phyloP scores from a whole-genome alignment of 2,113 vertebrate species.

The Theropithecus gelada region DNA sequence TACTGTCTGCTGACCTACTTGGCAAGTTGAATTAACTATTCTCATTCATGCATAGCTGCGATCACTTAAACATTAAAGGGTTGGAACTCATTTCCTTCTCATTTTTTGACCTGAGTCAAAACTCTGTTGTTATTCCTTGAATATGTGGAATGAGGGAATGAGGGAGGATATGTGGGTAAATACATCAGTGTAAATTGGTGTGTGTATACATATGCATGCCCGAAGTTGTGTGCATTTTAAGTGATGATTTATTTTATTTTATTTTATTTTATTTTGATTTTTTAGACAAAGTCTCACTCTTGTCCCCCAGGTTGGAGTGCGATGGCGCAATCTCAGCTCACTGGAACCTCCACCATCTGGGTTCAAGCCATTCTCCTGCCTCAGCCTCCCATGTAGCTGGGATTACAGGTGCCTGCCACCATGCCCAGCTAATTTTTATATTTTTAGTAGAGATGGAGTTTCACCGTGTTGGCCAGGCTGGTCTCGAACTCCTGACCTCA shows the following conservation, averaged over 20 bases:
- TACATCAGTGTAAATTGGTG: not conserved
- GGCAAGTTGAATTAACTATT: constrained; percentile 39
- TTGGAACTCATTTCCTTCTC: not conserved
- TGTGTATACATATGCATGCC: not conserved
- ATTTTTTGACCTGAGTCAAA: not conserved
- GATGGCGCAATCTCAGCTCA: too few species aligned
- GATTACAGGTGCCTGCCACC: too few species aligned
- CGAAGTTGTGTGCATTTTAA: not conserved
- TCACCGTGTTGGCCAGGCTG: too few species aligned
- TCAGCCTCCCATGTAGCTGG: too few species aligned
- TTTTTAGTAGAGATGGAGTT: too few species aligned
- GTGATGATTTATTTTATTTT: not conserved
- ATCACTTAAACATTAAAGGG: constrained; percentile 49
- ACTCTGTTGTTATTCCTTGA: not conserved
- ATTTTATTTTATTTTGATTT: too few species aligned
- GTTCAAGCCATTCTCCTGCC: too few species aligned
- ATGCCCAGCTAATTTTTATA: too few species aligned
- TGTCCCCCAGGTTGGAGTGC: too few species aligned
- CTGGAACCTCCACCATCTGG: too few species aligned
- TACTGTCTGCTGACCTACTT: constrained; percentile 39
- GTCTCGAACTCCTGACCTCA: too few species aligned
- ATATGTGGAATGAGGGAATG: not conserved
- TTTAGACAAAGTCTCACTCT: too few species aligned
- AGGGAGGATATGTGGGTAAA: not conserved
- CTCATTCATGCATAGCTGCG: constrained; percentile 50